These are phyloP conservation scores for Bryconaethiops microstoma DNA, from an alignment of 2,797 vertebrate genomes.

Conservation along the genomic window DNA sequence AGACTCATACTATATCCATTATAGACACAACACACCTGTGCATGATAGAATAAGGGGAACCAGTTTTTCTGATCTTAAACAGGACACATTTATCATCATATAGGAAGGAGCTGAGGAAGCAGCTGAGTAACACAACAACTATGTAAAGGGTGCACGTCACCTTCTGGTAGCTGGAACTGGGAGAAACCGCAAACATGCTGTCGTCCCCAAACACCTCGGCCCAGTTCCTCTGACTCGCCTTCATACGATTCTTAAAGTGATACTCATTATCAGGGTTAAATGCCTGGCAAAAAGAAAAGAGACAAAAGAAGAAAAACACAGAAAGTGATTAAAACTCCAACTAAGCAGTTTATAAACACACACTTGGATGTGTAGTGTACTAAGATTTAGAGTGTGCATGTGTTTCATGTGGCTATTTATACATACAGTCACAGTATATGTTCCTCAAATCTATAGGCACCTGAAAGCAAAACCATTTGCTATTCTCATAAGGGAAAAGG, in stretches of 20 bases:
- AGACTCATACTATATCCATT: neutral
- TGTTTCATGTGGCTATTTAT: too few relatives aligned
- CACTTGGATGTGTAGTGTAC: too few relatives aligned
- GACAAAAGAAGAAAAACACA: neutral
- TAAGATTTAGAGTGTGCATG: too few relatives aligned
- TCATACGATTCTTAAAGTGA: conserved; percentile 99
- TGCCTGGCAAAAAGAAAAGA: conserved; percentile 77
- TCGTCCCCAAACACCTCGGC: conserved; percentile 96
- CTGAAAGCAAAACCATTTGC: too few relatives aligned
- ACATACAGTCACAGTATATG: too few relatives aligned
- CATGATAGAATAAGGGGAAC: conserved; percentile 39
- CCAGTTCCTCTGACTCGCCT: conserved; percentile 96
- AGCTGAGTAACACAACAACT: neutral
- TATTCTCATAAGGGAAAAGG: neutral
- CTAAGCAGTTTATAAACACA: neutral
- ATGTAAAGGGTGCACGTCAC: conserved; percentile 60
- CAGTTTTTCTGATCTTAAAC: conserved; percentile 33
- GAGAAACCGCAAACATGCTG: conserved; percentile 93
- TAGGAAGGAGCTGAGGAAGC: neutral
- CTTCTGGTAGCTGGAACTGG: conserved; percentile 92
- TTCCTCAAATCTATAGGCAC: too few relatives aligned
- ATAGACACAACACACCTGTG: conserved; percentile 10
- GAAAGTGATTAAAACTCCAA: neutral
- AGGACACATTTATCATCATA: conserved; percentile 14
- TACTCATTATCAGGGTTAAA: conserved; percentile 99